Conservation (phyloP, 2,113 vertebrate genomes). For the Xenopus tropicalis region UCB_Xtro_10.0 CM004443.2:60947001-60947500, state of each 20-base stretch:
- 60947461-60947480: slow-evolving; percentile 34
- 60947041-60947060: too few relatives aligned
- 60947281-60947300: slow-evolving; percentile 9
- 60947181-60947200: too few relatives aligned
- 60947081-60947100: too few relatives aligned
- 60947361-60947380: slow-evolving; percentile 23
- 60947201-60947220: not conserved
- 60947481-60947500: slow-evolving; percentile 31
- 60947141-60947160: too few relatives aligned
- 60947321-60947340: slow-evolving; percentile 37
- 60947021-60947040: too few relatives aligned
- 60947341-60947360: slow-evolving; percentile 9
- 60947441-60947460: slow-evolving; percentile 33
- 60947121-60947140: too few relatives aligned
- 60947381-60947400: slow-evolving; percentile 23
- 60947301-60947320: slow-evolving; percentile 26
- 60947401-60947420: slow-evolving; percentile 25
- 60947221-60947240: not conserved
- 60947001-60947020: too few relatives aligned
- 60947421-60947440: slow-evolving; percentile 35
- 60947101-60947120: too few relatives aligned
- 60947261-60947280: not conserved
- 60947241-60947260: too few relatives aligned
- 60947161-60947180: too few relatives aligned
- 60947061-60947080: too few relatives aligned